Conservation (phyloP, 2,113 vertebrate species). For the Gnathonemus echidnorhynchus region DNA sequence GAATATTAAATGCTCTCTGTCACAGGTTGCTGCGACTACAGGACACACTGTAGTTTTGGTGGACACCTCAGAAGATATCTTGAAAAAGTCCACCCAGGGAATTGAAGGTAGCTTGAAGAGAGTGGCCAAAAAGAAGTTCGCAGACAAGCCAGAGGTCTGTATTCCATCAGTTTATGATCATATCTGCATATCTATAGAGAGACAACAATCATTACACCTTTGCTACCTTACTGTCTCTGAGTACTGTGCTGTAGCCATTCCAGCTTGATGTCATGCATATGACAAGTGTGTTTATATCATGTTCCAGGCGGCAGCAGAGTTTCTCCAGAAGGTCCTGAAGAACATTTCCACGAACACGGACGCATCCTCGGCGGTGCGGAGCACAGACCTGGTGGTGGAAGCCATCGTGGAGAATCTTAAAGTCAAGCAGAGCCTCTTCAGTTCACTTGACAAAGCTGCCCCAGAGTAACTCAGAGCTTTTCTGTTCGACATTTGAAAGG, state of each 20-base stretch:
- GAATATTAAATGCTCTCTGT: neutral
- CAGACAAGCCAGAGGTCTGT: constrained; percentile 82
- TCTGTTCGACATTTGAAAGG: neutral
- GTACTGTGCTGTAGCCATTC: neutral
- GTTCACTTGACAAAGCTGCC: constrained; percentile 81
- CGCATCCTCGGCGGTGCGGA: constrained; percentile 63
- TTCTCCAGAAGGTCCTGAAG: constrained; percentile 73
- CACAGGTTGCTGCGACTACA: constrained; percentile 80
- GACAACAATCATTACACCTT: neutral
- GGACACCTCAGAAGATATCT: constrained; percentile 83
- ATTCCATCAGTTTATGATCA: neutral
- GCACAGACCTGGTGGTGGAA: constrained; percentile 84
- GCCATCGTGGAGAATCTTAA: constrained; percentile 89
- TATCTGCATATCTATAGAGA: neutral
- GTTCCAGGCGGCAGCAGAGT: constrained; percentile 73
- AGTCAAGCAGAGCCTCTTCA: constrained; percentile 81
- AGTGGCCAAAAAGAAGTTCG: constrained; percentile 90
- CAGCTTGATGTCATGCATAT: neutral
- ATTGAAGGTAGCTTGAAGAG: constrained; percentile 83
- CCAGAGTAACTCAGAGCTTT: constrained; percentile 60
- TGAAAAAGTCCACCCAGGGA: constrained; percentile 74
- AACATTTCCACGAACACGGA: constrained; percentile 75
- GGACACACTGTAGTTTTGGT: constrained; percentile 88
- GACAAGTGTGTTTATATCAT: neutral
- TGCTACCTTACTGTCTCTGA: neutral